phyloP scores from a whole-genome alignment of 37 sponge, comb jelly and placozoan species.

The Cladorhizidae sp. region DNA sequence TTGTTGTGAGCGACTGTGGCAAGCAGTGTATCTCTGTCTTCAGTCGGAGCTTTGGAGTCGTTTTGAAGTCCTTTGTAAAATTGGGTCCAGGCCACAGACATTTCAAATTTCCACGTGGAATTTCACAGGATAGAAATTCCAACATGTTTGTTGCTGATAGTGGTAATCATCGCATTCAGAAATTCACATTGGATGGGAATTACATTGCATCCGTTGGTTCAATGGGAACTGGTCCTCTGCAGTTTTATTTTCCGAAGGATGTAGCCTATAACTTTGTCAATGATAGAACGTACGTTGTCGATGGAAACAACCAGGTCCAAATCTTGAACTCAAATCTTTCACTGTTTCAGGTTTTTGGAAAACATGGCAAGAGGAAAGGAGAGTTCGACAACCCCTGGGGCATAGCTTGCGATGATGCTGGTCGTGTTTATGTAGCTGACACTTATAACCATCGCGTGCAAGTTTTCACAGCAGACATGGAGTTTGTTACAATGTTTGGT shows the following conservation, averaged over 20 bases:
- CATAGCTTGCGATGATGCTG: conserved; percentile 27
- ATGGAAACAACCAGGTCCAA: conserved; percentile 64
- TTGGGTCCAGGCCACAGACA: not conserved
- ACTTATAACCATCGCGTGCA: conserved; percentile 61
- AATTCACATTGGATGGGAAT: conserved; percentile 56
- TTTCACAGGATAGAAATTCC: conserved; percentile 14
- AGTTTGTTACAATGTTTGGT: conserved; percentile 19
- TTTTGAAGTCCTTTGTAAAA: conserved; percentile 6
- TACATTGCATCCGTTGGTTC: conserved; percentile 36
- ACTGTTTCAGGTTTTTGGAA: conserved; percentile 51
- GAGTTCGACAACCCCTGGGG: conserved; percentile 60
- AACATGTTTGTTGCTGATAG: conserved; percentile 34
- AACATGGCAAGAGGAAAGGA: conserved; percentile 42
- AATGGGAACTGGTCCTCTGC: conserved; percentile 32
- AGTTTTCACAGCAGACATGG: conserved; percentile 45
- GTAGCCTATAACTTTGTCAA: conserved; percentile 36
- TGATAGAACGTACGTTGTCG: conserved; percentile 51
- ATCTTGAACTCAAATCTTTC: conserved; percentile 60
- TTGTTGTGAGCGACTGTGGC: not conserved
- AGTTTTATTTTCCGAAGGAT: conserved; percentile 55
- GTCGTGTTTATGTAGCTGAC: conserved; percentile 63
- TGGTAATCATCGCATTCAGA: conserved; percentile 52
- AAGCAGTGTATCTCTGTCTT: conserved; percentile 10
- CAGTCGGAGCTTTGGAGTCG: not conserved
- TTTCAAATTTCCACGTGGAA: conserved; percentile 6